Evolutionary conservation across 2,113 vertebrate genomes (phyloP), one percentile per base, ranked within the genome.

Genomic region (Anser brachyrhynchus): DNA sequence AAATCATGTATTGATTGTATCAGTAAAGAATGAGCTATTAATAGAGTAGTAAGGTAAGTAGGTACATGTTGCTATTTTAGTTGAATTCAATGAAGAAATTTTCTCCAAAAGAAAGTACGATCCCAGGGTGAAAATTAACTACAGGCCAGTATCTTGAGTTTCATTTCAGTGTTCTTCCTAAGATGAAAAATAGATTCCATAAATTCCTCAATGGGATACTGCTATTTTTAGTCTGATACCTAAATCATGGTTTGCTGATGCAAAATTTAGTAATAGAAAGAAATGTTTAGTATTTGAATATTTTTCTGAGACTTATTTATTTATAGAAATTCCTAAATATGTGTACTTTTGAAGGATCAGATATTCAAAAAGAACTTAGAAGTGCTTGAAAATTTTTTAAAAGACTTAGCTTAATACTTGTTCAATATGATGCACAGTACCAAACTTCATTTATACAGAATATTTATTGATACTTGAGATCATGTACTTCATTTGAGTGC

Each of bases 51-150:
- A 95, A 91, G 23, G 1, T 37, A 84, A 90, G 46, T 76, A 92
- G 85, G 79, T 88, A 65, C 10, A 17, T 57, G 35, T 73, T 74
- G 28, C 66, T 91, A 25, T 86, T 97, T 75, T 81, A 79, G 80
- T 89, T 96, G 72, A 96, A 93, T 93, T 82, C 80, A 90, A 55
- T 82, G 84, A 95, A 92, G 89, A 96, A 46, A 81, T 87, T 95
- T 91, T 49, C 55, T 86, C 66, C 90, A 92, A 95, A 97, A 84
- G 55, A 77, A 97, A 90, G 64, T 80, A 82, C 73, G 73, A 95
- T 92, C 55, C 49, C 52, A 87, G 74, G 78, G 89, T 97, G 90
- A 94, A 97, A 96, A 93, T 95, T 90, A 97, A 92, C 89, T 91
- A 66, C 93, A 95, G 87, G 96, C 79, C 55, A 96, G 84, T 28